Conservation (phyloP, 2,888 invertebrate species). For the Cordilura impudica region DNA sequence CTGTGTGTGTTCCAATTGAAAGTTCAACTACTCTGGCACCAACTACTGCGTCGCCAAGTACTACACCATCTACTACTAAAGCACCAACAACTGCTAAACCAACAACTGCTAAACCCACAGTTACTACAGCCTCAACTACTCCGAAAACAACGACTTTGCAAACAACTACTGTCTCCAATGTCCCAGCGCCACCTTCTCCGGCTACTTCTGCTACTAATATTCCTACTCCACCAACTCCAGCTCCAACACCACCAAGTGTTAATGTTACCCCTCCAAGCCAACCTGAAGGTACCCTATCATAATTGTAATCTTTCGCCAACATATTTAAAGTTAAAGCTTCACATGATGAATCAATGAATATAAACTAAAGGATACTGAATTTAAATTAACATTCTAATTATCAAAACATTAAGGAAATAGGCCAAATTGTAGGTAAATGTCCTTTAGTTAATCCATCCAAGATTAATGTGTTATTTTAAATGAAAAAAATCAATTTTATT, state of each 20-base stretch:
- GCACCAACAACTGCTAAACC: not conserved
- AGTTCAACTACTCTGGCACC: not conserved
- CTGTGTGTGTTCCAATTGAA: slow-evolving; percentile 20
- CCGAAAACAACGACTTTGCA: not conserved
- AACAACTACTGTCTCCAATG: not conserved
- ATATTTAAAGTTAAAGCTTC: no score
- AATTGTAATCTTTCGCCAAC: no score
- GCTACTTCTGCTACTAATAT: slow-evolving; percentile 40
- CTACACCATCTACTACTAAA: not conserved
- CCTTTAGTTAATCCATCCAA: no score
- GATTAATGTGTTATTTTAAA: no score
- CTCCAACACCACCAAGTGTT: slow-evolving; percentile 66
- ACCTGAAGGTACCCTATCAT: no score
- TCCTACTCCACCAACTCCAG: slow-evolving; percentile 66
- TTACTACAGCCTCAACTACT: slow-evolving; percentile 2
- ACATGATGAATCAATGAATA: no score
- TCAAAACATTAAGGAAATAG: no score
- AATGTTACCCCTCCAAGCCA: not conserved
- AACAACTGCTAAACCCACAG: slow-evolving; percentile 18
- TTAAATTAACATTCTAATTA: no score
- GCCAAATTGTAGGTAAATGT: no score
- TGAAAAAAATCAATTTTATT: no score
- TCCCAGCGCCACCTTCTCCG: slow-evolving; percentile 68
- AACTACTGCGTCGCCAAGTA: not conserved
- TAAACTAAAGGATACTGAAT: no score